Percentiles rank a stretch among this genome's conserved stretches.
These are phyloP conservation scores for Aplochiton taeniatus DNA, from an alignment of 2,797 vertebrate species.

Conservation along the genomic window DNA sequence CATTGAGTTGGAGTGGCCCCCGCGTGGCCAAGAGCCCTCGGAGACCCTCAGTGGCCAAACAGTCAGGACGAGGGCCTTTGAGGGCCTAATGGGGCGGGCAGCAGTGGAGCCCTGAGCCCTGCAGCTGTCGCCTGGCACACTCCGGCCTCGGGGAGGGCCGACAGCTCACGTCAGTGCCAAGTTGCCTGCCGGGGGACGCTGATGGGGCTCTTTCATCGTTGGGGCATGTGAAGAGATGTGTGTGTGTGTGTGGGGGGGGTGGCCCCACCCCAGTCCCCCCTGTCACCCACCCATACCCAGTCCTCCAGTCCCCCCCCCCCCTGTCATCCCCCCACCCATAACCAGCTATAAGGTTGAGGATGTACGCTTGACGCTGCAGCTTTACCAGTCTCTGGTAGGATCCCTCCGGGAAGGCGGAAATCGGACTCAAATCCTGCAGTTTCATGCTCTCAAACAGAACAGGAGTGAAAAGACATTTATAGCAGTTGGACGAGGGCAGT, in stretches of 20 bases:
- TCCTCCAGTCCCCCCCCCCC: too few species aligned
- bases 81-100: conserved; percentile 64
- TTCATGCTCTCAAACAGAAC: too few species aligned
- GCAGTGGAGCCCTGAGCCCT: conserved; percentile 63
- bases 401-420: too few species aligned
- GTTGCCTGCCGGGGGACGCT: conserved; percentile 71
- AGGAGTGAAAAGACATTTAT: too few species aligned
- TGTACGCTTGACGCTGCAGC: too few species aligned
- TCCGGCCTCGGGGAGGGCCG: conserved; percentile 79
- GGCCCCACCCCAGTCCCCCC: not conserved
- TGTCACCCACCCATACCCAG: too few species aligned
- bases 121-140: conserved; percentile 89
- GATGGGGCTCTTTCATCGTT: conserved; percentile 71
- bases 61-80: conserved; percentile 59
- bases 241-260: not conserved
- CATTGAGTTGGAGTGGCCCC: conserved; percentile 64
- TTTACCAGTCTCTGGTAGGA: too few species aligned
- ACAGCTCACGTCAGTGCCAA: conserved; percentile 83
- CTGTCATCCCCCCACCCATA: too few species aligned
- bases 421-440: too few species aligned
- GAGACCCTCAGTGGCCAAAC: conserved; percentile 51
- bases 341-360: too few species aligned
- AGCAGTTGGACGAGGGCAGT: too few species aligned
- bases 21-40: conserved; percentile 48
- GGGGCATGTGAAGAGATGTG: conserved; percentile 65